phyloP scores from a whole-genome alignment of 2,888 invertebrate genomes.

The Priocnemis perturbator region DNA sequence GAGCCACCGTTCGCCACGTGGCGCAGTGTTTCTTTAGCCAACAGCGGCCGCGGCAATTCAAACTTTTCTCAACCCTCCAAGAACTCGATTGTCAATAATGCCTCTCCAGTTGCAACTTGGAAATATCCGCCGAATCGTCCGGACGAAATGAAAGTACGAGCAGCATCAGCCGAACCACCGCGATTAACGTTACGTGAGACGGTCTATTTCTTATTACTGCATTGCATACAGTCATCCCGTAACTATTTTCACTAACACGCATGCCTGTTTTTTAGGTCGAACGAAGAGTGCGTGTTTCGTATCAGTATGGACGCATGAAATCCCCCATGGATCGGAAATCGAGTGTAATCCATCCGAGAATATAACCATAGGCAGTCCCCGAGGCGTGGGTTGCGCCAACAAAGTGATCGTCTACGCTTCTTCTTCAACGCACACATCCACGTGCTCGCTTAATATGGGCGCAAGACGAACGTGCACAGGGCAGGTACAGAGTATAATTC shows the following conservation, averaged over 20 bases:
- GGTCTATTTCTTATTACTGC: too few relatives aligned
- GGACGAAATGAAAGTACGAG: too few relatives aligned
- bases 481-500: conserved; percentile 49
- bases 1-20: conserved; percentile 56
- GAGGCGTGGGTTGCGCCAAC: conserved; percentile 38
- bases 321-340: conserved; percentile 15
- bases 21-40: conserved; percentile 61
- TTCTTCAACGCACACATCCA: conserved; percentile 9
- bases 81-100: too few relatives aligned
- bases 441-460: conserved; percentile 27
- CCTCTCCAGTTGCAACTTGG: too few relatives aligned
- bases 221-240: too few relatives aligned
- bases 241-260: too few relatives aligned
- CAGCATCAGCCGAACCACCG: too few relatives aligned
- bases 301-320: conserved; percentile 10
- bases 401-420: conserved; percentile 37
- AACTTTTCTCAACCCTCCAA: conserved; percentile 7
- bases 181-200: too few relatives aligned
- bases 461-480: conserved; percentile 44
- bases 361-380: conserved; percentile 31
- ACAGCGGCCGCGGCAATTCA: conserved; percentile 30
- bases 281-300: conserved; percentile 4
- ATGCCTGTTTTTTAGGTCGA: too few relatives aligned
- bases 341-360: conserved; percentile 20
- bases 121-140: too few relatives aligned